These are phyloP conservation scores for Drosophila quadrilineata DNA, from an alignment of 1,140 invertebrate genomes.

Conservation along the genomic window DNA sequence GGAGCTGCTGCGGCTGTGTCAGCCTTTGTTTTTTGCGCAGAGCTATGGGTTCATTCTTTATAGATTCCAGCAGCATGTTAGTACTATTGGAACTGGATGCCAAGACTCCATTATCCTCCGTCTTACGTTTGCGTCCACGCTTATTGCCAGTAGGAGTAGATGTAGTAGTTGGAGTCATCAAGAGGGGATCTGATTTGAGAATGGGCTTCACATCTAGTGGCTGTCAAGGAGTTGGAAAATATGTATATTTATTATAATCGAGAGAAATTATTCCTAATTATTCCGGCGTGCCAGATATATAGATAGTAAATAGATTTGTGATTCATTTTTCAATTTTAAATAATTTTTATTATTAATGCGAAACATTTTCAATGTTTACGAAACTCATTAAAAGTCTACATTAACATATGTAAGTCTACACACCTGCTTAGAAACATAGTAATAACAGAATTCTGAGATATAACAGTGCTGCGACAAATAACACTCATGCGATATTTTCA, in stretches of 20 bases:
- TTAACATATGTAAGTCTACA: too few relatives aligned
- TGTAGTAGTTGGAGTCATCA: neutral
- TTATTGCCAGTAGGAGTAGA: conserved; percentile 27
- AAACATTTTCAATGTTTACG: too few relatives aligned
- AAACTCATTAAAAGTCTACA: too few relatives aligned
- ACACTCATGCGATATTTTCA: too few relatives aligned
- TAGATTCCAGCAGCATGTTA: neutral
- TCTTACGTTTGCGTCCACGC: conserved; percentile 52
- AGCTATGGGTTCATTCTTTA: conserved; percentile 47
- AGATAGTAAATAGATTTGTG: too few relatives aligned
- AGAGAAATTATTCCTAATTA: too few relatives aligned
- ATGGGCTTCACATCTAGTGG: conserved; percentile 30
- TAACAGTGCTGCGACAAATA: too few relatives aligned
- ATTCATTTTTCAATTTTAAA: too few relatives aligned
- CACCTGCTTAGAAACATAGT: too few relatives aligned
- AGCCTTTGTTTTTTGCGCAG: conserved; percentile 57
- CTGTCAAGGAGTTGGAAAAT: conserved; percentile 11
- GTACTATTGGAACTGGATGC: conserved; percentile 11
- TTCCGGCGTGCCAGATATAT: too few relatives aligned
- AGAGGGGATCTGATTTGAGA: conserved; percentile 43
- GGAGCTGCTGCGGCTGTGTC: conserved; percentile 13
- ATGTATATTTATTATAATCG: neutral
- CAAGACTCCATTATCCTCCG: conserved; percentile 26
- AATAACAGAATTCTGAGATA: too few relatives aligned
- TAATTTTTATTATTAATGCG: too few relatives aligned